Evolutionary conservation across 2,888 invertebrate genomes (phyloP).

Genomic region (Drepana falcataria): DNA sequence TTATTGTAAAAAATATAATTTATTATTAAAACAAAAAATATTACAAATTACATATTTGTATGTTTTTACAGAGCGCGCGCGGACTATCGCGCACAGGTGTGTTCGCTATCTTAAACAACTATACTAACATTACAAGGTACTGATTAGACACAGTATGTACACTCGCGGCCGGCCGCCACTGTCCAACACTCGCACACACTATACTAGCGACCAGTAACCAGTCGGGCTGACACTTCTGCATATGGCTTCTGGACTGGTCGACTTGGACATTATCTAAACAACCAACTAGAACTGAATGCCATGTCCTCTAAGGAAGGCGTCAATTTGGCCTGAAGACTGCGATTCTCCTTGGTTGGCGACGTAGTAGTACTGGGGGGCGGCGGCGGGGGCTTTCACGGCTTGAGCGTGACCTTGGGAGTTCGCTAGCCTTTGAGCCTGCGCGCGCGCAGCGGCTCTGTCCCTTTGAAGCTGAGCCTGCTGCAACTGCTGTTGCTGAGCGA

Average conservation of each 20-base stretch:
- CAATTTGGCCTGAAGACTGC: conserved; percentile 84
- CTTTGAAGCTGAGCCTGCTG: conserved; percentile 83
- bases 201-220: conserved; percentile 46
- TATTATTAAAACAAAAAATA: conserved; percentile 71
- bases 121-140: conserved; percentile 62
- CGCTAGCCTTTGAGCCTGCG: conserved; percentile 63
- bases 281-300: conserved; percentile 80
- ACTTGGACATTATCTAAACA: conserved; percentile 40
- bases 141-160: conserved; percentile 71
- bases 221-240: conserved; percentile 32
- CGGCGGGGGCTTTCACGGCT: conserved; percentile 36
- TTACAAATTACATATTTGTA: conserved; percentile 64
- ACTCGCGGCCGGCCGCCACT: conserved; percentile 44
- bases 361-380: conserved; percentile 77
- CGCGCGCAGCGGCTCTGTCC: conserved; percentile 75
- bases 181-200: conserved; percentile 41
- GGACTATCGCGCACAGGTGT: conserved; percentile 48
- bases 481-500: conserved; percentile 82
- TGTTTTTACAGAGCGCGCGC: conserved; percentile 52
- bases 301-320: conserved; percentile 87
- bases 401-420: conserved; percentile 54
- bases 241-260: conserved; percentile 52
- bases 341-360: conserved; percentile 75
- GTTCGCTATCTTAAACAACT: conserved; percentile 47
- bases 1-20: conserved; percentile 71